Conservation (phyloP, 2,797 vertebrate genomes). For the Hipposideros larvatus region DNA sequence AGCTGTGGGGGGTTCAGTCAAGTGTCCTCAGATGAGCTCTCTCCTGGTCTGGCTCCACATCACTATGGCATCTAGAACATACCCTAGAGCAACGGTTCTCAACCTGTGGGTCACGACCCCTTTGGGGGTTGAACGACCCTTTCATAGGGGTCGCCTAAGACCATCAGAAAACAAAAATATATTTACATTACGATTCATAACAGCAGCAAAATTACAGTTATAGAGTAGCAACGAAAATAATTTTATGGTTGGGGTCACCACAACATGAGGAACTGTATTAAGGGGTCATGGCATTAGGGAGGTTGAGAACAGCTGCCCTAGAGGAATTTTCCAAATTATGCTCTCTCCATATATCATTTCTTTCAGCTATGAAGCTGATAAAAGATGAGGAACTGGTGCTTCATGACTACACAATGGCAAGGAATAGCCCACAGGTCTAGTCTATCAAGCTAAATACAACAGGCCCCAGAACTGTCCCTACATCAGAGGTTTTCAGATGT, state of each 20-base stretch:
- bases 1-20: neutral
- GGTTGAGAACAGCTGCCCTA: neutral
- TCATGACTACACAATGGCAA: neutral
- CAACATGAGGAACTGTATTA: no score
- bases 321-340: neutral
- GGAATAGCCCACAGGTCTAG: neutral
- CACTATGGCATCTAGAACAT: neutral
- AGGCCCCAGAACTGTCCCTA: neutral
- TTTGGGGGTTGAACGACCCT: no score
- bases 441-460: neutral
- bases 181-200: no score
- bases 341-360: neutral
- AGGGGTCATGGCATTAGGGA: no score
- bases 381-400: neutral
- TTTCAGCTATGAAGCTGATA: neutral
- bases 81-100: neutral
- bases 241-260: no score
- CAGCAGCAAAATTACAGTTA: no score
- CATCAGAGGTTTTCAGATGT: neutral
- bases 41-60: neutral
- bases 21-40: neutral
- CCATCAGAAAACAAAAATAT: no score
- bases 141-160: no score
- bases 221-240: no score
- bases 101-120: no score